Percentiles rank a stretch among this genome's conserved stretches.
Evolutionary conservation across 2,888 invertebrate species (phyloP).

Genomic region (Apeira syringaria): DNA sequence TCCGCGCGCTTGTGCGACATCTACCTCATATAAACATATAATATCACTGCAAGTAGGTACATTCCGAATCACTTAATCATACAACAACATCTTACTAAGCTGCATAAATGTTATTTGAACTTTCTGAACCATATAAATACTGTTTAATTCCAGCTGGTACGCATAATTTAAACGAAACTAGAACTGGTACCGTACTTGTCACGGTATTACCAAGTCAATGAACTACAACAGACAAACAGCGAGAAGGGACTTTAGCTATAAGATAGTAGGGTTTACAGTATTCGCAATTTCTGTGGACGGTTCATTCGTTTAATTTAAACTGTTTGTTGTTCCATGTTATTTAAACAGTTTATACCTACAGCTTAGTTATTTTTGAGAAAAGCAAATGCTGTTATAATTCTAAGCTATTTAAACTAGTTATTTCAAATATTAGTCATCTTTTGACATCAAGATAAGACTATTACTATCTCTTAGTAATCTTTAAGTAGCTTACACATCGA

Average conservation of each 20-base stretch:
- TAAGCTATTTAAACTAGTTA: too few relatives aligned
- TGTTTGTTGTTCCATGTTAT: background rate
- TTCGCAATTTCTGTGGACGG: slow-evolving; percentile 29
- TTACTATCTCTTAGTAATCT: too few relatives aligned
- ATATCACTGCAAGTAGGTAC: too few relatives aligned
- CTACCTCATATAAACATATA: too few relatives aligned
- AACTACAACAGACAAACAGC: slow-evolving; percentile 13
- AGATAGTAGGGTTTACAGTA: slow-evolving; percentile 31
- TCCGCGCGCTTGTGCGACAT: too few relatives aligned
- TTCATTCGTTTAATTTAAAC: slow-evolving; percentile 6
- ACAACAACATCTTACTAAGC: slow-evolving; percentile 3
- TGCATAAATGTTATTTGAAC: slow-evolving; percentile 7
- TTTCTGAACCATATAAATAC: slow-evolving; percentile 17
- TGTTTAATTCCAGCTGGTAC: slow-evolving; percentile 24
- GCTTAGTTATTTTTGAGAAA: too few relatives aligned
- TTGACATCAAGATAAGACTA: too few relatives aligned
- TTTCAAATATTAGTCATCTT: too few relatives aligned
- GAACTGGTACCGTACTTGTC: slow-evolving; percentile 14
- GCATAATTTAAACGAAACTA: slow-evolving; percentile 25
- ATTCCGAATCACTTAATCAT: too few relatives aligned
- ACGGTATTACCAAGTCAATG: slow-evolving; percentile 24
- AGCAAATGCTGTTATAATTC: too few relatives aligned
- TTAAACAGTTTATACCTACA: background rate
- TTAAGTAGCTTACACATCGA: too few relatives aligned
- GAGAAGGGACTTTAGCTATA: slow-evolving; percentile 13